Conservation (phyloP, 2,797 vertebrate genomes). For the Liparis tanakae region DNA sequence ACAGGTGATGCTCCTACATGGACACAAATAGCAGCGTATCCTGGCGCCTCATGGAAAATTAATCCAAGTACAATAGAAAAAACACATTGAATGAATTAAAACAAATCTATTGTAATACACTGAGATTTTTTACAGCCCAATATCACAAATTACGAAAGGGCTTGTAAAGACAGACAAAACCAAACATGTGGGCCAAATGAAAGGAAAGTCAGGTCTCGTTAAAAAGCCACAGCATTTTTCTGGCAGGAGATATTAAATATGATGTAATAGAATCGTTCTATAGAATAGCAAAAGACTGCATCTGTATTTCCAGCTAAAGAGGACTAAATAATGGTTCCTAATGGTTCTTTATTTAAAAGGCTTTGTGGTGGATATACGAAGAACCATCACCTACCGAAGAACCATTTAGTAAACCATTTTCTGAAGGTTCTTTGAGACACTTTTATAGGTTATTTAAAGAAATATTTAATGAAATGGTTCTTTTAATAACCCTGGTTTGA, state of each 20-base stretch:
- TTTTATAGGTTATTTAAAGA: too few relatives aligned
- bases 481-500: too few relatives aligned
- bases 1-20: slow-evolving; percentile 77
- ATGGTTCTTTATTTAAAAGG: too few relatives aligned
- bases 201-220: neutral
- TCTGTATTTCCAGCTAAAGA: neutral
- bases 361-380: too few relatives aligned
- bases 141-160: too few relatives aligned
- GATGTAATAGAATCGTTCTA: neutral
- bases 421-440: too few relatives aligned
- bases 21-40: slow-evolving; percentile 88
- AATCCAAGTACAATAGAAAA: slow-evolving; percentile 63
- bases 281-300: neutral
- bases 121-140: neutral
- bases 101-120: slow-evolving; percentile 74
- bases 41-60: slow-evolving; percentile 77
- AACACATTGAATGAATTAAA: slow-evolving; percentile 59
- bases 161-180: slow-evolving; percentile 25
- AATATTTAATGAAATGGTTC: too few relatives aligned
- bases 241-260: neutral
- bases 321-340: too few relatives aligned
- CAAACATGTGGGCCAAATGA: slow-evolving; percentile 28
- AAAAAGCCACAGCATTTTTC: neutral
- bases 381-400: too few relatives aligned
- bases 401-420: too few relatives aligned